Base-by-base conservation (phyloP, 53 echinoderm and acorn worm genomes). In the Paelopatides confundens region DNA sequence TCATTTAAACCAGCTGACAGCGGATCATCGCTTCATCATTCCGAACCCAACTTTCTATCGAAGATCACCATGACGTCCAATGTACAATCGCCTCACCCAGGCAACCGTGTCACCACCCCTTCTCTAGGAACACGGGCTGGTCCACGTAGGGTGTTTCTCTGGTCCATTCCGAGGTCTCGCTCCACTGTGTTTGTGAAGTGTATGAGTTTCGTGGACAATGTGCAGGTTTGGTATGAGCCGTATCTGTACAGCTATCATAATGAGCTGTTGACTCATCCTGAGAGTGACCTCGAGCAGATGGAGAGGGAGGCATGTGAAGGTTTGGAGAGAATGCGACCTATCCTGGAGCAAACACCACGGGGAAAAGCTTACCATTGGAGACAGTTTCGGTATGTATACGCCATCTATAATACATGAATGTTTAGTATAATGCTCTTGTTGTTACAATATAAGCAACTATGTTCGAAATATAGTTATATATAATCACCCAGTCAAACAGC, bases 131-230 rank as follows among this genome's bases (percentile, higher is more conserved):
- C 8, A 43, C 27, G 29, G 18, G 6, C 17, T 63, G 64, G 65
- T 31, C 78, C 87, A 36, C 31, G 64, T 27, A 32, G 78, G 47
- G 78, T 87, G 43, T 77, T 87, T 38, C 78, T 87, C 1, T 87
- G 87, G 87, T 77, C 77, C 63, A 87, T 77, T 40, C 87, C 87
- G 32, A 62, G 87, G 36, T 77, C 87, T 21, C 78, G 76, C 10
- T 87, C 87, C 15, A 87, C 87, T 14, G 87, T 87, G 6, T 87
- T 87, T n/a, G 64, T 76, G 13, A 87, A 87, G 37, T 87, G 87
- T 11, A 87, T 87, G 87, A 87, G 87, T 38, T 87, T 87, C 66
- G 87, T 87, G 14, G 77, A 87, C 4, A 65, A 65, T 39, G 78
- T 77, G 17, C 87, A 87, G 63, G 77, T 63, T 9, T 77, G 76